Evolutionary conservation across 2,797 vertebrate genomes (phyloP), one percentile per base, ranked within the genome.

Genomic region (Caiman crocodilus): DNA sequence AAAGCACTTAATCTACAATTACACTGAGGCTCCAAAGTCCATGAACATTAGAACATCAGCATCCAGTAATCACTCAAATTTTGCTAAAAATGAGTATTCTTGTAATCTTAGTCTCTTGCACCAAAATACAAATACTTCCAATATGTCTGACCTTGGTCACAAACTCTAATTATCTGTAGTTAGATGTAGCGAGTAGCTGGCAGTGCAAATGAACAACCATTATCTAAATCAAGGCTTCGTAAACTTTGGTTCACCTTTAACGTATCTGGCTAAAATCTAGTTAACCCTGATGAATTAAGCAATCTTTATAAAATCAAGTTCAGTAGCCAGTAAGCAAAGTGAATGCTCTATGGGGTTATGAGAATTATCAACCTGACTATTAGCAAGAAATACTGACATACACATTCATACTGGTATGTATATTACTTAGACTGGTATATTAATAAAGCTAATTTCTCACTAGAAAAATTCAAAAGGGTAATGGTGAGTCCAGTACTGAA

Each of bases 241-340:
- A 93, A 94, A 92, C 90, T 89, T 94, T 67, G 81, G 23, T 86
- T 95, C 77, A 69, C 55, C 82, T 91, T 87, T 76, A 80, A 91
- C 75, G 76, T 82, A 82, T 79, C 79, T 85, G 32, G 30, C 64
- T 88, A 78, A 96, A 95, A 87, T 84, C 75, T 89, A 89, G 83
- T 93, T 94, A 94, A 90, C 78, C 81, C 84, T 94, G 88, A 86
- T 58, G 7, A 95, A 94, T 94, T 93, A 96, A 95, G 63, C 92
- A 76, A 87, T 92, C 95, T 94, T 94, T 92, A 80, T 79, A 93
- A 96, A 97, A 95, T 90, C 76, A 90, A 76, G 79, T 90, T 94
- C 89, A 63, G 76, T 71, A 93, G 77, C 30, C 73, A 85, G 84
- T 64, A 96, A 96, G 90, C 25, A 65, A 65, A 95, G 82, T 67